These are phyloP conservation scores for Protonemura montana DNA, from an alignment of 2,888 invertebrate genomes.

Conservation along the genomic window DNA sequence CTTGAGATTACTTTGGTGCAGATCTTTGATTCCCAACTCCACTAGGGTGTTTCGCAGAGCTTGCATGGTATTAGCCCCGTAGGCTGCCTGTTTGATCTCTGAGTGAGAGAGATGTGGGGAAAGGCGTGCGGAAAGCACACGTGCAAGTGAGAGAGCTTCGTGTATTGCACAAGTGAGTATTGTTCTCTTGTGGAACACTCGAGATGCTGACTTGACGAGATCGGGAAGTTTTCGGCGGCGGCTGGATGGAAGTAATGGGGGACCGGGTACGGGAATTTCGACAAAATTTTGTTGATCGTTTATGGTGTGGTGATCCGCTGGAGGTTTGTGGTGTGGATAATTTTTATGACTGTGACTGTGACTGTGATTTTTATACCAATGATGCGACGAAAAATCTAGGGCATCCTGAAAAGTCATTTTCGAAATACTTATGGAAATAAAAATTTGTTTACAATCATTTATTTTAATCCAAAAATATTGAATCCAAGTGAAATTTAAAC, in stretches of 20 bases:
- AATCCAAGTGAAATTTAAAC: too few relatives aligned
- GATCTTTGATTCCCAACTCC: not conserved
- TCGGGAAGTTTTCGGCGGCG: conserved; percentile 1
- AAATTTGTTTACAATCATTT: too few relatives aligned
- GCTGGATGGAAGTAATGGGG: not conserved
- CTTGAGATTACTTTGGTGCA: not conserved
- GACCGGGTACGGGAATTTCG: not conserved
- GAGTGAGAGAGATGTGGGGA: not conserved
- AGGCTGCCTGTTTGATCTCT: conserved; percentile 22
- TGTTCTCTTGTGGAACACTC: conserved; percentile 16
- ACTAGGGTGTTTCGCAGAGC: not conserved
- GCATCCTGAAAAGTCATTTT: too few relatives aligned
- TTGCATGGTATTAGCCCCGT: not conserved
- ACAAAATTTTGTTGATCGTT: not conserved
- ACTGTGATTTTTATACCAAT: too few relatives aligned
- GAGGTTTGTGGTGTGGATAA: not conserved
- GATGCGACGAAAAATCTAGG: too few relatives aligned
- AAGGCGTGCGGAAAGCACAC: not conserved
- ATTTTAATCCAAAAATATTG: too few relatives aligned
- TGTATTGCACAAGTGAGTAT: conserved; percentile 20
- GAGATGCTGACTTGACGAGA: conserved; percentile 25
- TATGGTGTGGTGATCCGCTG: not conserved
- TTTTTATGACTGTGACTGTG: not conserved
- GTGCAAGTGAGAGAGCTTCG: not conserved
- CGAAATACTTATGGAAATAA: too few relatives aligned